Evolutionary conservation across 2,888 invertebrate species (phyloP), one percentile per base, ranked within the genome.

Genomic region (Nymphalis c-album): DNA sequence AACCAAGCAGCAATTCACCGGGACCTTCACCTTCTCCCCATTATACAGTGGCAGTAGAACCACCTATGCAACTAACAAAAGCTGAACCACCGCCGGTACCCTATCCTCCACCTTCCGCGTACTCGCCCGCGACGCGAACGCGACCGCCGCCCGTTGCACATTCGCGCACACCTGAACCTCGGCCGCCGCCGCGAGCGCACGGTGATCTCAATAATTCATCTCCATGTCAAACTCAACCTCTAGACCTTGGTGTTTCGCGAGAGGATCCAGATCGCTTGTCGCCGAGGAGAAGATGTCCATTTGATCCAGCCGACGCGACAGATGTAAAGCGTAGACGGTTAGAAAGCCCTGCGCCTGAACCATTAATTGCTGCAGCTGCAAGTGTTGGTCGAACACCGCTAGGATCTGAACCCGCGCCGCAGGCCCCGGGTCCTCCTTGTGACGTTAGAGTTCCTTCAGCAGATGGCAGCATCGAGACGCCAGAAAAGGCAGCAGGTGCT

Each of bases 151-250:
- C 94, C 0, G 94, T 94, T 4, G 94, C 94, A 58, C 94, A 94
- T 78, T 84, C 84, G 73, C 88, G 94, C 69, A 91, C 93, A 13
- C 93, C 93, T 2, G 86, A 86, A 69, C 94, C 94, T 22, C 88
- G 93, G 17, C 90, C 92, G 72, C 83, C 83, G 69, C 90, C 88
- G 60, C 83, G 87, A 57, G 87, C 86, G 62, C 74, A 88, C 78
- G 77, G 86, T 66, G 78, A 84, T 65, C 80, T 82, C 59, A 79
- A 85, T 18, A 79, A 90, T 57, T 82, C 91, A 59, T 83, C 91
- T 64, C 89, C 93, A 62, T 94, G 95, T 80, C 96, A 96, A 86
- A 95, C 95, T 67, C 96, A 96, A 80, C 96, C 96, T 16, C 90
- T 96, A 46, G 96, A 96, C 83, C 93, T 96, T 66, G 96, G 96